Evolutionary conservation across 2,888 invertebrate genomes (phyloP).

Genomic region (Colletes collaris): DNA sequence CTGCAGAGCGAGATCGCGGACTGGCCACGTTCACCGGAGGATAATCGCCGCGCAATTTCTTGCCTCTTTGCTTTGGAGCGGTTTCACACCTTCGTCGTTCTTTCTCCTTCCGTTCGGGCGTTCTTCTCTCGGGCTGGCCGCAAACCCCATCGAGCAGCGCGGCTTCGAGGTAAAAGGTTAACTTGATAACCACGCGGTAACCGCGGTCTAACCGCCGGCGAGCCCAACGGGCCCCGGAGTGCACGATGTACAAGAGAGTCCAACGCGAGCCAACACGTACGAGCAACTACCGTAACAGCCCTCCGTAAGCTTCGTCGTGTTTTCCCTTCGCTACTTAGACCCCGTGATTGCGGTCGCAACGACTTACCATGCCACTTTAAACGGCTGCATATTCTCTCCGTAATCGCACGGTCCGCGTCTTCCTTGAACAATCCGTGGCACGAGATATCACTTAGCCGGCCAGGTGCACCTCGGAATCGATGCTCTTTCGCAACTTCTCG

Average conservation of each 20-base stretch:
- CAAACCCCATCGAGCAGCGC: slow-evolving; percentile 65
- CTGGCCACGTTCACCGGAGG: slow-evolving; percentile 72
- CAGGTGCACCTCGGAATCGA: slow-evolving; percentile 14
- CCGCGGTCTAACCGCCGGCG: slow-evolving; percentile 73
- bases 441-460: slow-evolving; percentile 49
- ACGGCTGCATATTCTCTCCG: slow-evolving; percentile 47
- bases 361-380: slow-evolving; percentile 54
- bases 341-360: slow-evolving; percentile 67
- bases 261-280: slow-evolving; percentile 70
- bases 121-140: slow-evolving; percentile 50
- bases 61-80: slow-evolving; percentile 82
- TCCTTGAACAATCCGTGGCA: slow-evolving; percentile 14
- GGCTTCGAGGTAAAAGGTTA: slow-evolving; percentile 81
- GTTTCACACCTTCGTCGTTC: slow-evolving; percentile 81
- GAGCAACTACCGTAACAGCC: slow-evolving; percentile 68
- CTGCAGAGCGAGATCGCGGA: slow-evolving; percentile 17
- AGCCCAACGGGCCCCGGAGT: slow-evolving; percentile 37
- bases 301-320: slow-evolving; percentile 38
- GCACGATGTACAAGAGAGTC: slow-evolving; percentile 31
- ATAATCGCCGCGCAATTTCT: slow-evolving; percentile 82
- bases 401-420: slow-evolving; percentile 38
- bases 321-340: slow-evolving; percentile 65
- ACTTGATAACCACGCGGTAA: slow-evolving; percentile 82
- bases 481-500: neutral
- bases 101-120: slow-evolving; percentile 37